Evolutionary conservation across 2,797 vertebrate species (phyloP).

Genomic region (Gallinago stenura): DNA sequence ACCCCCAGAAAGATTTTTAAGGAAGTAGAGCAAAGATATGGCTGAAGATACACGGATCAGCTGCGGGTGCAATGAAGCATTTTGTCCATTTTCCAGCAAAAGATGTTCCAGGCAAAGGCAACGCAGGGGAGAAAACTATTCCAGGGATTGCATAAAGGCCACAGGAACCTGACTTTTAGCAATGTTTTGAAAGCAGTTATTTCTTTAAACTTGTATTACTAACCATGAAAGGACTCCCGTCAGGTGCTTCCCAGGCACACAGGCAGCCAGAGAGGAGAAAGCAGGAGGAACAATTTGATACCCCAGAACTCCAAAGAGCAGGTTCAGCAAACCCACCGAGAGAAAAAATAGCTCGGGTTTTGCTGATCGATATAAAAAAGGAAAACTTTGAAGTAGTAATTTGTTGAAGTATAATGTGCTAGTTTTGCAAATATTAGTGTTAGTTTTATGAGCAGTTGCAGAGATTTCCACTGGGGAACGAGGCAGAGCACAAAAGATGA

Average conservation of each 20-base stretch:
- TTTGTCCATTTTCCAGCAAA: not conserved
- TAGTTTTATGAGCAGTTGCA: not conserved
- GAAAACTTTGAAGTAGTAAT: not conserved
- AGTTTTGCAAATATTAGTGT: not conserved
- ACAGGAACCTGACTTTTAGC: not conserved
- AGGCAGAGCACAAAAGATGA: not conserved
- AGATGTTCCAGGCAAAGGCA: not conserved
- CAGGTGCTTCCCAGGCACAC: not conserved
- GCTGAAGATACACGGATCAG: not conserved
- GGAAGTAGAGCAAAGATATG: not conserved
- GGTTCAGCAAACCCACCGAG: not conserved
- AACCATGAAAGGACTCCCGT: not conserved
- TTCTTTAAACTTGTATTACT: not conserved
- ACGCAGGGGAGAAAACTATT: not conserved
- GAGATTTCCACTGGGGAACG: not conserved
- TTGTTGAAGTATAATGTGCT: not conserved
- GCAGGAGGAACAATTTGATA: not conserved
- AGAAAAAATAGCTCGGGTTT: not conserved
- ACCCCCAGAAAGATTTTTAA: not conserved
- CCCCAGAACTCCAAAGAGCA: not conserved
- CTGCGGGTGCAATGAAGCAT: not conserved
- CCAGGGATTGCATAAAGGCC: not conserved
- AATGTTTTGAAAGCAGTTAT: not conserved
- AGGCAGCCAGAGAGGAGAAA: not conserved
- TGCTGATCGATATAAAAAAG: not conserved